Evolutionary conservation across 2,113 vertebrate species (phyloP).

Genomic region (Deroptyus accipitrinus): DNA sequence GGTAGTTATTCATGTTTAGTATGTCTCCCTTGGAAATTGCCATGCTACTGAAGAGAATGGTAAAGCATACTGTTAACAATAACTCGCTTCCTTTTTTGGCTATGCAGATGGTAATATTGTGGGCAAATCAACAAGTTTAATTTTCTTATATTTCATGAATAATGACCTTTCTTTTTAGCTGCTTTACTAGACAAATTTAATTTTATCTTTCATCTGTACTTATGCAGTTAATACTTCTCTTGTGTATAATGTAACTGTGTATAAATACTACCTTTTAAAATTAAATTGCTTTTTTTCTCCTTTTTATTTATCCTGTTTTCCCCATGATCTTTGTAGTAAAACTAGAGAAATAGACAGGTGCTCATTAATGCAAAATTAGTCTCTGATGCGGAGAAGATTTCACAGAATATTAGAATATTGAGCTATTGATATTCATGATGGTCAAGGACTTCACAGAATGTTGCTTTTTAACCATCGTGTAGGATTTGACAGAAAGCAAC

Average conservation of each 20-base stretch:
- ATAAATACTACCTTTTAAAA: background rate
- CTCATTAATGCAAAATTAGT: background rate
- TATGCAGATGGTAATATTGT: background rate
- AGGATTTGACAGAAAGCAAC: background rate
- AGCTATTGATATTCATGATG: background rate
- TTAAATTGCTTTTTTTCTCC: background rate
- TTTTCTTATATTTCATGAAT: background rate
- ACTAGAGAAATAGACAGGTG: background rate
- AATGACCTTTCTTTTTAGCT: background rate
- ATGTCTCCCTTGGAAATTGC: background rate
- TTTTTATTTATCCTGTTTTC: background rate
- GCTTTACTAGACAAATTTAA: background rate
- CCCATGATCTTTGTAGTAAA: background rate
- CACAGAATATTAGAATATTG: background rate
- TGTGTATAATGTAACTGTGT: background rate
- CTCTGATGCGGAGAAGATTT: background rate
- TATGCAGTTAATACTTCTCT: background rate
- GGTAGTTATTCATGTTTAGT: background rate
- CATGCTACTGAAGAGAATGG: background rate
- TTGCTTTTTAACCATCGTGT: background rate
- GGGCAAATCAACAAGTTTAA: background rate
- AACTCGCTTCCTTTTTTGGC: background rate
- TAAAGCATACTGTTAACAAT: background rate
- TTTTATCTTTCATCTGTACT: background rate
- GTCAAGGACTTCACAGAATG: background rate